These are phyloP conservation scores for Eublepharis macularius DNA, from an alignment of 2,113 vertebrate species.

Conservation along the genomic window DNA sequence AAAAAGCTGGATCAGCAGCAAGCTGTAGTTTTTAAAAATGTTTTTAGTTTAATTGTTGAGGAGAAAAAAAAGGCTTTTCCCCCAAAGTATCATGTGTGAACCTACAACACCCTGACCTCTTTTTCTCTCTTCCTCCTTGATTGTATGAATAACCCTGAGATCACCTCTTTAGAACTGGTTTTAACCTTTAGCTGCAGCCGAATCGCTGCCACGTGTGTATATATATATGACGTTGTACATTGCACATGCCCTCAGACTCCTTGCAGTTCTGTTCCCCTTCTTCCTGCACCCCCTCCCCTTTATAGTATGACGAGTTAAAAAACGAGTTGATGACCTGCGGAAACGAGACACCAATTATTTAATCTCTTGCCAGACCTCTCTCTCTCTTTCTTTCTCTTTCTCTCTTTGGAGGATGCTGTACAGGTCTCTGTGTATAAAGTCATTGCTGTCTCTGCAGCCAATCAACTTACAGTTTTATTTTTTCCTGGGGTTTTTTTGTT, in stretches of 20 bases:
- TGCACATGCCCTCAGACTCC: slow-evolving; percentile 89
- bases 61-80: slow-evolving; percentile 95
- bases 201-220: slow-evolving; percentile 97
- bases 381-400: slow-evolving; percentile 56
- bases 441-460: slow-evolving; percentile 89
- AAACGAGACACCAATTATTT: slow-evolving; percentile 86
- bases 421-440: slow-evolving; percentile 88
- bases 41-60: slow-evolving; percentile 95
- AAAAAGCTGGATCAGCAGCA: slow-evolving; percentile 90
- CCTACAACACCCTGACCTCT: slow-evolving; percentile 99
- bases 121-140: slow-evolving; percentile 98
- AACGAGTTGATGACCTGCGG: slow-evolving; percentile 85
- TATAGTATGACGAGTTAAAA: slow-evolving; percentile 81
- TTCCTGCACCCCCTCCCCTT: slow-evolving; percentile 74
- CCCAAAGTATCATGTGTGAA: slow-evolving; percentile 99
- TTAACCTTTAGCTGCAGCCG: slow-evolving; percentile 97
- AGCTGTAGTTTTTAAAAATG: slow-evolving; percentile 97
- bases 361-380: slow-evolving; percentile 87
- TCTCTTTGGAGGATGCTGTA: slow-evolving; percentile 82
- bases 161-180: slow-evolving; percentile 99
- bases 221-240: slow-evolving; percentile 99
- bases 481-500: slow-evolving; percentile 66
- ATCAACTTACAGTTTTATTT: slow-evolving; percentile 87
- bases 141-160: slow-evolving; percentile 99
- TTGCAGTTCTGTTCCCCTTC: slow-evolving; percentile 86